Evolutionary conservation across 2,113 vertebrate genomes (phyloP), one percentile per base, ranked within the genome.

Genomic region (Chinchilla lanigera): DNA sequence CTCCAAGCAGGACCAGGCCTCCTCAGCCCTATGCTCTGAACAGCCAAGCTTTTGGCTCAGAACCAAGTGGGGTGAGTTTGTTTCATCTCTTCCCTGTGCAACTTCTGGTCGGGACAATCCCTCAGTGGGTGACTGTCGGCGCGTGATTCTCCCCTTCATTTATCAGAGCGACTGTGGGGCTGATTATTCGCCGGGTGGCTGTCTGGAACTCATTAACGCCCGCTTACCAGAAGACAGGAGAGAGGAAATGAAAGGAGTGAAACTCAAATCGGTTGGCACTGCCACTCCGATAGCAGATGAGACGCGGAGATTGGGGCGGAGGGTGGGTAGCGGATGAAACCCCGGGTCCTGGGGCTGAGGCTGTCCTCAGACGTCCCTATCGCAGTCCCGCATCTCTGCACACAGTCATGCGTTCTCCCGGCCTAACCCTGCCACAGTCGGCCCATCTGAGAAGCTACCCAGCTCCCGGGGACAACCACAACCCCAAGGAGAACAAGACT

Each of bases 241-340:
- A 94, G 54, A 95, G 92, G 95, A 97, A 95, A 97, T 61, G 93
- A 95, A 94, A 97, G 33, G 77, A 71, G 90, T 81, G 73, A 96
- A 93, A 97, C 90, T 97, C 88, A 44, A 87, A 93, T 94, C 94
- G 89, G 81, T 38, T 54, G 52, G 87, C 19, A 19, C n/a, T 30
- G 84, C 77, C 77, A 26, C 56, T 86, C 61, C 75, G 77, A 89
- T 54, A 67, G 87, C 63, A 60, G 94, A 95, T 83, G 93, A 96
- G 86, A 94, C 50, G n/a, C 5, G 13, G 60, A 96, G 93, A 83
- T 17, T 91, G 93, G 90, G 86, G 61, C 7, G 30, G 77, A 50
- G 54, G 17, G 65, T 52, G 33, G 78, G 35, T 5, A 33, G 35
- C 52, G 41, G 82, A 63, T 54, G 16, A 86, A 94, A 82, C 35